phyloP scores from a whole-genome alignment of 2,797 vertebrate genomes.

The Poecilia gillii region DNA sequence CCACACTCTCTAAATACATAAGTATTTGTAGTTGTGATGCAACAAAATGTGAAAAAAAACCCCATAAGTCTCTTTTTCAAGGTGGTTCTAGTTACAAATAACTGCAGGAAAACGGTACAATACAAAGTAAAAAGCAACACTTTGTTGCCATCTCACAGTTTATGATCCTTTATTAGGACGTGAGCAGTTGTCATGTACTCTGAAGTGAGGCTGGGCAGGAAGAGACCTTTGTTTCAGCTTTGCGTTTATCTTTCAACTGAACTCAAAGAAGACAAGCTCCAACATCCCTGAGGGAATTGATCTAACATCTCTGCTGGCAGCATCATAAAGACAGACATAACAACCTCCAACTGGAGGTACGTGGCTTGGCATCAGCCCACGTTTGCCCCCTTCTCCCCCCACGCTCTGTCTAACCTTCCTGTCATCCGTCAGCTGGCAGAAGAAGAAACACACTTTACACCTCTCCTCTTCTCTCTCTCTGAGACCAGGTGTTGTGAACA shows the following conservation, averaged over 20 bases:
- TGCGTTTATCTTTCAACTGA: constrained; percentile 19
- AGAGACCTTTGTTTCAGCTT: constrained; percentile 3
- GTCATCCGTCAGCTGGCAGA: constrained; percentile 38
- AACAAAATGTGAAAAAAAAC: not conserved
- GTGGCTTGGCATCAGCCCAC: constrained; percentile 58
- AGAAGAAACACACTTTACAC: constrained; percentile 35
- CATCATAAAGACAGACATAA: constrained; percentile 47
- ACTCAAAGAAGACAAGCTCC: constrained; percentile 15
- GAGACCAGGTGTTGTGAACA: constrained; percentile 57
- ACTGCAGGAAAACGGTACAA: not conserved
- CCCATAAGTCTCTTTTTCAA: not conserved
- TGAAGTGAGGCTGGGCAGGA: not conserved
- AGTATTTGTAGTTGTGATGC: not conserved
- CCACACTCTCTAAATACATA: not conserved
- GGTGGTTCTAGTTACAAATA: not conserved
- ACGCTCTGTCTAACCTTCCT: constrained; percentile 27
- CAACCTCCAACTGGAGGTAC: constrained; percentile 50
- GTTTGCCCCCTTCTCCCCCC: constrained; percentile 18
- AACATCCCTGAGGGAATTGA: constrained; percentile 36
- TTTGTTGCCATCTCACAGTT: not conserved
- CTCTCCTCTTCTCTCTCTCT: constrained; percentile 27
- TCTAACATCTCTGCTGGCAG: constrained; percentile 51
- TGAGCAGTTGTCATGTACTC: not conserved
- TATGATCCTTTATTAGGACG: not conserved
- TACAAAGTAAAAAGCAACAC: not conserved